A percentile compares a stretch with the other conserved stretches of the same genome.
Evolutionary conservation across 2,888 invertebrate genomes (phyloP).

Genomic region (Metopia argyrocephala): DNA sequence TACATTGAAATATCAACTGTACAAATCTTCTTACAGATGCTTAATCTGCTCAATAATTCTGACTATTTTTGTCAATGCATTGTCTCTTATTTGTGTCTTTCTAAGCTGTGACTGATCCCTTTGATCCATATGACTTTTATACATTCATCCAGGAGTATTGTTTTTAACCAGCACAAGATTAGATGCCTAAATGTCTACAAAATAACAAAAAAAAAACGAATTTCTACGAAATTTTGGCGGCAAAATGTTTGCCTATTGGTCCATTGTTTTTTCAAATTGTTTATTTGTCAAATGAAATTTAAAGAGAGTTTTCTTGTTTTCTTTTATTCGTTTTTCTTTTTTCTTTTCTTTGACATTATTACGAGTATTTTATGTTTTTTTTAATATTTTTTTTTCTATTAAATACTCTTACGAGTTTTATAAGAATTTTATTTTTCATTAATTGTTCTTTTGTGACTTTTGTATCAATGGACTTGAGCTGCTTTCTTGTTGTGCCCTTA

Average conservation of each 20-base stretch:
- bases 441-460: constrained; percentile 65
- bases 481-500: neutral
- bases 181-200: constrained; percentile 44
- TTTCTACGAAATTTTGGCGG: constrained; percentile 59
- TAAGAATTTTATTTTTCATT: constrained; percentile 59
- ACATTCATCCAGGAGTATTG: constrained; percentile 17
- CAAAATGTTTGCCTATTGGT: constrained; percentile 21
- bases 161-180: neutral
- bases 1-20: too few species aligned
- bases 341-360: neutral
- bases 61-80: neutral
- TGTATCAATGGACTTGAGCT: constrained; percentile 47
- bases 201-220: neutral
- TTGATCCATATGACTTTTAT: constrained; percentile 53
- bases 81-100: constrained; percentile 7
- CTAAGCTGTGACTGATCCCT: constrained; percentile 52
- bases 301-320: constrained; percentile 36
- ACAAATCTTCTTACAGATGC: constrained; percentile 4
- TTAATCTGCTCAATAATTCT: constrained; percentile 35
- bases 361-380: constrained; percentile 7
- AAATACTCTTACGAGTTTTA: constrained; percentile 43
- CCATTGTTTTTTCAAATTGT: constrained; percentile 37
- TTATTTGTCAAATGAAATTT: constrained; percentile 57
- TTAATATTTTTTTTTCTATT: constrained; percentile 1
- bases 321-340: neutral